phyloP scores from a whole-genome alignment of 2,797 vertebrate genomes.

The Tolypeutes matacus region DNA sequence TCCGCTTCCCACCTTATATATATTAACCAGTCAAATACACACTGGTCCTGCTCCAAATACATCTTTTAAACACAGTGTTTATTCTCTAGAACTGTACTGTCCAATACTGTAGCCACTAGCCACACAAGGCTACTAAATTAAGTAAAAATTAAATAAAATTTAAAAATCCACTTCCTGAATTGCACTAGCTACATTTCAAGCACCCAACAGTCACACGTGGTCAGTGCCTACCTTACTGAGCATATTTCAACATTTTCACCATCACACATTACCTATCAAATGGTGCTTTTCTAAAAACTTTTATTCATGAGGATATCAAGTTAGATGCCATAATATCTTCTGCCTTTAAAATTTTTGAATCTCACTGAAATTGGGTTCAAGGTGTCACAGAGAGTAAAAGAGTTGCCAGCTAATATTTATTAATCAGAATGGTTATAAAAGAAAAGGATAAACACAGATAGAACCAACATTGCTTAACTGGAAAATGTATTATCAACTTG shows the following conservation, averaged over 20 bases:
- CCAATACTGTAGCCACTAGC: background rate
- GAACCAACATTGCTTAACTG: background rate
- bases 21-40: background rate
- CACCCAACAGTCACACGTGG: background rate
- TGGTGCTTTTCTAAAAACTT: background rate
- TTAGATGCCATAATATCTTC: background rate
- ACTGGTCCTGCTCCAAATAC: background rate
- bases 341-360: background rate
- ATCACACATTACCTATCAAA: background rate
- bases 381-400: background rate
- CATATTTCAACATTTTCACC: background rate
- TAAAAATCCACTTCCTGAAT: background rate
- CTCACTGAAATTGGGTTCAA: background rate
- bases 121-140: background rate
- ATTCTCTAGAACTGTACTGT: no score
- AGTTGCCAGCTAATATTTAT: background rate
- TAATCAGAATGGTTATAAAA: background rate
- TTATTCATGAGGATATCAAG: background rate
- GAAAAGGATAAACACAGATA: background rate
- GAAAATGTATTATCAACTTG: background rate
- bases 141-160: background rate
- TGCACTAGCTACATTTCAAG: background rate
- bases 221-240: background rate
- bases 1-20: no score
- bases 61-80: background rate